These are phyloP conservation scores for Coptotermes formosanus DNA, from an alignment of 1,140 invertebrate genomes.

Conservation along the genomic window DNA sequence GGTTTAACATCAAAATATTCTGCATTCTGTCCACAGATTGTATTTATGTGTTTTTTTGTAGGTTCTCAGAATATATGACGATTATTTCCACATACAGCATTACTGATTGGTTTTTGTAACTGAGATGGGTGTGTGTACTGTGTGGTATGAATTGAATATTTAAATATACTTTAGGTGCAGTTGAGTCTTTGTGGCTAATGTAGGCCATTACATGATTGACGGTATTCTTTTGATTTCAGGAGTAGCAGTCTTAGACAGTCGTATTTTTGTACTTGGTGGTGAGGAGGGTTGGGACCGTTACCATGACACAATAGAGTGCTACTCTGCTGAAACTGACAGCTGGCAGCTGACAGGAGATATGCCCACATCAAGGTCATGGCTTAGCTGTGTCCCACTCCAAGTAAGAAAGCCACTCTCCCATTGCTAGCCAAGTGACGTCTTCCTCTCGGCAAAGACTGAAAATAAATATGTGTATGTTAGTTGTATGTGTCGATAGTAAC, in stretches of 20 bases:
- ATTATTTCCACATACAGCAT: too few relatives aligned
- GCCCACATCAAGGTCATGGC: constrained; percentile 53
- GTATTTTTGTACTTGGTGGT: constrained; percentile 55
- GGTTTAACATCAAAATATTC: too few relatives aligned
- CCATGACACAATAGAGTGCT: constrained; percentile 53
- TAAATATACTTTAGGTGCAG: background rate
- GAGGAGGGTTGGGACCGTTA: constrained; percentile 57
- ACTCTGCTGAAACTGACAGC: constrained; percentile 48
- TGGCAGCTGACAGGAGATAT: constrained; percentile 53
- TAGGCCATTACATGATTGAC: constrained; percentile 12
- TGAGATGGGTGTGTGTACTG: too few relatives aligned
- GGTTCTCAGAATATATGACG: too few relatives aligned
- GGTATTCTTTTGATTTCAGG: constrained; percentile 40
- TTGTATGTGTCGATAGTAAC: too few relatives aligned
- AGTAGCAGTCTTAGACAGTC: constrained; percentile 50
- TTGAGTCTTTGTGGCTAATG: background rate
- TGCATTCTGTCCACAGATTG: too few relatives aligned
- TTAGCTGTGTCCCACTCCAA: constrained; percentile 51
- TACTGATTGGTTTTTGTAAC: too few relatives aligned
- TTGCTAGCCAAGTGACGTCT: background rate
- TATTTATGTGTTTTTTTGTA: too few relatives aligned
- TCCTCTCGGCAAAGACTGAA: background rate
- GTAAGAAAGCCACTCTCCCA: constrained; percentile 36
- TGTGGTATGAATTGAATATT: too few relatives aligned
- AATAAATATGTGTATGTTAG: too few relatives aligned